Evolutionary conservation across 53 echinoderm and acorn worm species (phyloP), one percentile per base, ranked within the genome.

Genomic region (Patiria pectinifera): DNA sequence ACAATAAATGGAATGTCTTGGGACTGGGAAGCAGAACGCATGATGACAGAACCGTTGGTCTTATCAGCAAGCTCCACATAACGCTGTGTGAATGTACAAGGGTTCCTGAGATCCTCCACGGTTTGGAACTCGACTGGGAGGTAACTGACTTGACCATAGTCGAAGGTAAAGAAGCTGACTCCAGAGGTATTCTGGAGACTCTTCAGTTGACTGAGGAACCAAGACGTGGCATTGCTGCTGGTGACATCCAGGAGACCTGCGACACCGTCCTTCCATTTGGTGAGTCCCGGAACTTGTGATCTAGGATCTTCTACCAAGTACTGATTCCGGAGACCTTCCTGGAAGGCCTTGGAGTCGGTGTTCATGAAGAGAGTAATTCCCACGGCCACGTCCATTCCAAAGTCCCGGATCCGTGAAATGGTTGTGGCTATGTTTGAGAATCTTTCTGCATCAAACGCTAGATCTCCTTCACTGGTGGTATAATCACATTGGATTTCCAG

Each of bases 61-160:
- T 86, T 80, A 44, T 80, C 76, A 23, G 96, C 97, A 53, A 97
- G 79, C 45, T 91, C 89, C 45, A 88, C 95, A 69, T 95, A 99
- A 13, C 62, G 79, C 59, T 82, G 82, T 25, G 96, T 96, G 91
- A 90, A 99, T 11, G 94, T 94, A 80, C 95, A 95, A 26, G 99
- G 96, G 91, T 97, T 94, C 23, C 71, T 63, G 22, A 97, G 61
- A 6, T 77, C 80, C n/a, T 91, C 77, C 53, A 76, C 48, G 13
- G 95, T 96, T 76, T 95, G 93, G 87, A 96, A 99, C 49, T 94
- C 97, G 53, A 92, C 91, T 14, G 99, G 99, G 16, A 99, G 91
- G 70, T 96, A 99, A 80, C 96, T 97, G 1, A 96, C 94, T 91
- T 99, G 94, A 4, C 99, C 99, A 78, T 96, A 96, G 85, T 97